Conservation (phyloP, 2,888 invertebrate species). For the Imbricaverruca yamaguchii region DNA sequence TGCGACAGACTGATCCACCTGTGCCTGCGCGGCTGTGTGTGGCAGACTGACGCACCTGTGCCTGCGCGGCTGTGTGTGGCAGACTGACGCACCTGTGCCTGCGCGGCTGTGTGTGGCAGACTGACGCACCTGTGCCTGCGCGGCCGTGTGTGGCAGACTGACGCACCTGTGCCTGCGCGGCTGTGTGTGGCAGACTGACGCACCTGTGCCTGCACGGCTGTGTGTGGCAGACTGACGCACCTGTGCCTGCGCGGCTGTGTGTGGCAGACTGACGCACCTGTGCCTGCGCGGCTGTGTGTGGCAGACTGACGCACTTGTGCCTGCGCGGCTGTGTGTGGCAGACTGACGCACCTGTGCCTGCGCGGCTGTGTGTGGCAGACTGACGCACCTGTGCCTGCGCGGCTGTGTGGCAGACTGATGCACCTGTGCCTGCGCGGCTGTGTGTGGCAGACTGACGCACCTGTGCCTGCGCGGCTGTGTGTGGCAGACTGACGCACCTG, state of each 20-base stretch:
- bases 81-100: not conserved
- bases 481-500: conserved; percentile 8
- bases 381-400: not conserved
- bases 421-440: not conserved
- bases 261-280: conserved; percentile 8
- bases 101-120: not conserved
- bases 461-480: not conserved
- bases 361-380: not conserved
- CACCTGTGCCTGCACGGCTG: not conserved
- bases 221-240: conserved; percentile 10
- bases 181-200: not conserved
- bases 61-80: not conserved
- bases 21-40: not conserved
- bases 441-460: conserved; percentile 10
- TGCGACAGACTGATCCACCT: not conserved
- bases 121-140: not conserved
- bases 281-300: not conserved
- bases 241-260: not conserved
- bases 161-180: not conserved
- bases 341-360: not conserved
- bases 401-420: conserved; percentile 8
- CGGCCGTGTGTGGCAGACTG: not conserved
- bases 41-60: not conserved
- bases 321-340: not conserved
- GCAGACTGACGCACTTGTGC: not conserved